Evolutionary conservation across 1,140 invertebrate genomes (phyloP), one percentile per base, ranked within the genome.

Genomic region (Rhopalosiphum padi): DNA sequence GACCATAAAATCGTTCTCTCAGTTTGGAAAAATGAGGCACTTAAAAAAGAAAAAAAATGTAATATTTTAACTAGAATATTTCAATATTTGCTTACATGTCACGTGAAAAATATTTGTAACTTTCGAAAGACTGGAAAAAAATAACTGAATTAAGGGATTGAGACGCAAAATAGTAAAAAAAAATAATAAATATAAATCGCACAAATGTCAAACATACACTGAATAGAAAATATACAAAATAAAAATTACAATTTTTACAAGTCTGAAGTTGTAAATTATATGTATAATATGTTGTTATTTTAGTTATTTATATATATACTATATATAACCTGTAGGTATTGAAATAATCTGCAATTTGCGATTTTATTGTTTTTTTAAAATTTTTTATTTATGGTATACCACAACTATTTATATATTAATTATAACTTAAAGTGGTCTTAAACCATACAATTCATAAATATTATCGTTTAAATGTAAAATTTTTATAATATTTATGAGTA

Each of bases 51-150:
- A n/a, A 23, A 9, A 35, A 9, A 89, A 55, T 21, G 22, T 22
- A 89, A 89, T 87, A 89, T 89, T 37, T 89, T 55, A 23, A 55
- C 48, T 55, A 35, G 15, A 53, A 55, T 55, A 89, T 55, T 55
- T 55, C 51, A 89, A 55, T 55, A 55, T 89, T 9, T 25, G 22
- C 53, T 35, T 53, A 88, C n/a, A 87, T 22, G 21, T 25, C 48
- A 51, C 7, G 86, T 35, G n/a, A 89, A 51, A 89, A 89, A 37
- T 53, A 89, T 53, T 37, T 89, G 48, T 37, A 8, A 88, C 6
- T 51, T 88, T 55, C 1, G 0, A 30, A 55, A 41, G 22, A 55
- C 7, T 22, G 21, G 46, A 35, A 88, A 88, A n/a, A 48, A 48
- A 51, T 18, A 48, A 88, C 11, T 51, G 51, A 48, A n/a, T 35